These are phyloP conservation scores for Hylomyscus alleni DNA, from an alignment of 2,797 vertebrate species.

Conservation along the genomic window DNA sequence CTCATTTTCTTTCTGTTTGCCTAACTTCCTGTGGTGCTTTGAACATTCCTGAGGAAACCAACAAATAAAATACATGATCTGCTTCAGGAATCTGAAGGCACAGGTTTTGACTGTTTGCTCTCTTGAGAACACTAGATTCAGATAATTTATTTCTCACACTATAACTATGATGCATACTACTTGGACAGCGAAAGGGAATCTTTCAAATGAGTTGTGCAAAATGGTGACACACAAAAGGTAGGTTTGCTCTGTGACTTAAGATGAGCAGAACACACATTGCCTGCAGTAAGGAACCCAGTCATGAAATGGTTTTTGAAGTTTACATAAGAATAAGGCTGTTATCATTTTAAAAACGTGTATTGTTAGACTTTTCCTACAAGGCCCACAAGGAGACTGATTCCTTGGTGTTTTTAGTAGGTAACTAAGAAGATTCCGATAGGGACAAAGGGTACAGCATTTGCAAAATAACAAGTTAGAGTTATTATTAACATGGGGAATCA, in stretches of 20 bases:
- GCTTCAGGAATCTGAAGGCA: neutral
- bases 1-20: neutral
- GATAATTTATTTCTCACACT: neutral
- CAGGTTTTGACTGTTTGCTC: neutral
- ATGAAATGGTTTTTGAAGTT: neutral
- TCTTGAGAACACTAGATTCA: neutral
- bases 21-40: neutral
- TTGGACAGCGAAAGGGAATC: neutral
- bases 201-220: neutral
- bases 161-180: neutral
- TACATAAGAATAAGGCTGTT: neutral
- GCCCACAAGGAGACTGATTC: neutral
- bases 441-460: neutral
- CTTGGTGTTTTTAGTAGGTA: neutral
- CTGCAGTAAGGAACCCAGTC: neutral
- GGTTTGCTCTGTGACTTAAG: constrained; percentile 5
- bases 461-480: neutral
- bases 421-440: neutral
- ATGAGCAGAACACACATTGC: neutral
- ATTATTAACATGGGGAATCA: neutral
- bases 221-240: neutral
- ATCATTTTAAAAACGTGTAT: neutral
- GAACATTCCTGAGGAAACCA: neutral
- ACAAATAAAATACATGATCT: neutral
- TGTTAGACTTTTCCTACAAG: neutral